A percentile compares a stretch with the other conserved stretches of the same genome.
phyloP scores from a whole-genome alignment of 1,140 invertebrate species.

The Drosophila kurseongensis region DNA sequence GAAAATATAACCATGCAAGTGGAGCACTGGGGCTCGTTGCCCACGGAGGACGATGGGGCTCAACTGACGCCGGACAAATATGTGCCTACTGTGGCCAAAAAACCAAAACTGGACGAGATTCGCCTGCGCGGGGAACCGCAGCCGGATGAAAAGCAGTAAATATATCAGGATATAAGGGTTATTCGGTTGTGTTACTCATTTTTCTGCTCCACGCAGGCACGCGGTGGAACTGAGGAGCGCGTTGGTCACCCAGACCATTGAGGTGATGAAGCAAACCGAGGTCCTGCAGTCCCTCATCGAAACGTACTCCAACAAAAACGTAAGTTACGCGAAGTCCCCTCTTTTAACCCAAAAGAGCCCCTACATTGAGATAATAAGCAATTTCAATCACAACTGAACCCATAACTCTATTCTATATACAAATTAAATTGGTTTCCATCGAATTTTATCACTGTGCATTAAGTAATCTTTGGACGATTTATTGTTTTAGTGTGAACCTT shows the following conservation, averaged over 20 bases:
- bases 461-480: too few relatives aligned
- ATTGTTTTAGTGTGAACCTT: too few relatives aligned
- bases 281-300: slow-evolving; percentile 81
- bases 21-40: slow-evolving; percentile 63
- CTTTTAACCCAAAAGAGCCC: neutral
- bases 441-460: too few relatives aligned
- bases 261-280: slow-evolving; percentile 84
- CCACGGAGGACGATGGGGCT: slow-evolving; percentile 40
- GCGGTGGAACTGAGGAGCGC: slow-evolving; percentile 71
- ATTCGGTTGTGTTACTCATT: neutral
- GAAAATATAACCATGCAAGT: slow-evolving; percentile 31
- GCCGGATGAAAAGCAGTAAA: slow-evolving; percentile 48
- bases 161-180: neutral
- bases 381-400: too few relatives aligned
- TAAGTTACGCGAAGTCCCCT: slow-evolving; percentile 10
- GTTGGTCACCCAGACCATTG: slow-evolving; percentile 80
- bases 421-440: neutral
- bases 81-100: slow-evolving; percentile 51
- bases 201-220: slow-evolving; percentile 10
- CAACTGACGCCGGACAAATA: slow-evolving; percentile 45
- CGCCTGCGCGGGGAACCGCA: slow-evolving; percentile 31
- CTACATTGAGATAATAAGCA: too few relatives aligned
- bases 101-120: slow-evolving; percentile 58
- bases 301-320: slow-evolving; percentile 82
- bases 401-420: neutral